phyloP scores from a whole-genome alignment of 2,113 vertebrate genomes.

The Etheostoma cragini region DNA sequence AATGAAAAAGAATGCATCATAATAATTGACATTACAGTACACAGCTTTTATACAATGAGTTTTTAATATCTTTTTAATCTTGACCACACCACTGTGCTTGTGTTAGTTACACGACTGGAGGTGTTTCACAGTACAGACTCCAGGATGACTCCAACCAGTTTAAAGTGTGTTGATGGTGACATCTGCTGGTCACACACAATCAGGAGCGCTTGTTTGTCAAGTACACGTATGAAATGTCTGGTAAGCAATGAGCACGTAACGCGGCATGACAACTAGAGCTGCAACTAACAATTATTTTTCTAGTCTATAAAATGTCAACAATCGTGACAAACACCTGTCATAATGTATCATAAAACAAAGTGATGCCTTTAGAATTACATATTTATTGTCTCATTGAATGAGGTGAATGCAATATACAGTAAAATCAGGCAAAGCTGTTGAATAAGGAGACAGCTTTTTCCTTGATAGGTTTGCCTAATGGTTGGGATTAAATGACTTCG shows the following conservation, averaged over 20 bases:
- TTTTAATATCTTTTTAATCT: not conserved
- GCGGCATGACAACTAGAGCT: not conserved
- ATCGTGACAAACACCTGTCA: not conserved
- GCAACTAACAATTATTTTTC: not conserved
- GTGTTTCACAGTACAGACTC: not conserved
- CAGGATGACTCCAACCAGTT: not conserved
- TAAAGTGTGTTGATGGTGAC: constrained; percentile 70
- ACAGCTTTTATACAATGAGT: not conserved
- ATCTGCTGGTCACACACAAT: constrained; percentile 73
- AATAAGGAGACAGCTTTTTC: not conserved
- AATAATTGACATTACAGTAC: not conserved
- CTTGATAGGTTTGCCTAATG: not conserved
- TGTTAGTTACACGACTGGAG: not conserved
- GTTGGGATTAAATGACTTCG: not conserved
- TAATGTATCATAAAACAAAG: not conserved
- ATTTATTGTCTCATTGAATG: no score
- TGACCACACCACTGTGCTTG: not conserved
- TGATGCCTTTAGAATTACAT: not conserved
- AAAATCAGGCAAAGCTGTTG: not conserved
- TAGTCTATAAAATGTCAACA: not conserved
- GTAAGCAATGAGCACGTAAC: not conserved
- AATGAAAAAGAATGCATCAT: not conserved
- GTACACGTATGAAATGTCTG: not conserved
- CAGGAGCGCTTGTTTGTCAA: not conserved
- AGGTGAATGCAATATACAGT: no score